A percentile compares a stretch with the other conserved stretches of the same genome.
Conservation (phyloP, 2,113 vertebrate genomes). For the Paramisgurnus dabryanus region DNA sequence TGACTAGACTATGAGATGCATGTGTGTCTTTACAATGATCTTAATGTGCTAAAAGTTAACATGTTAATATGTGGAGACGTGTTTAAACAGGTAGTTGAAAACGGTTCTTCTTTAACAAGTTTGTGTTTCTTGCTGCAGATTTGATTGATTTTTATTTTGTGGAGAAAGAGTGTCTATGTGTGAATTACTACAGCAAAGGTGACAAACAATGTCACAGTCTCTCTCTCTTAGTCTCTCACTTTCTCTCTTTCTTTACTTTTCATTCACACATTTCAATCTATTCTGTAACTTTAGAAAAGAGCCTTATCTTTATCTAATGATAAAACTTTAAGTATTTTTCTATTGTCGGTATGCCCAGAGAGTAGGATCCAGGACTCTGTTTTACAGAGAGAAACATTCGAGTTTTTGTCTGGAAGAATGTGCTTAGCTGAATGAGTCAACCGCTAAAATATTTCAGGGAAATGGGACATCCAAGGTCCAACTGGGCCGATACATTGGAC, state of each 20-base stretch:
- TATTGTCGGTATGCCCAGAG: slow-evolving; percentile 6
- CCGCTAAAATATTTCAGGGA: slow-evolving; percentile 66
- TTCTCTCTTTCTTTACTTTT: background rate
- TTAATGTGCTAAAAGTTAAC: background rate
- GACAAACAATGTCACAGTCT: slow-evolving; percentile 39
- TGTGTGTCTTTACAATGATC: background rate
- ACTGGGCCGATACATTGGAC: slow-evolving; percentile 17
- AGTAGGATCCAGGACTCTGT: background rate
- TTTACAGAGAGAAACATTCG: background rate
- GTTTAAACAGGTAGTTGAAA: background rate
- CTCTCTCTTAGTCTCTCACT: slow-evolving; percentile 27
- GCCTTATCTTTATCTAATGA: background rate
- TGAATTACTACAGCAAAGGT: too few species aligned
- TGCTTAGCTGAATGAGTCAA: slow-evolving; percentile 66
- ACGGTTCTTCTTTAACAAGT: background rate
- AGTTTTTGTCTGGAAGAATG: slow-evolving; percentile 62
- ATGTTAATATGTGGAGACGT: background rate
- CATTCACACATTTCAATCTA: slow-evolving; percentile 40
- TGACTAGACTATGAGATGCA: background rate
- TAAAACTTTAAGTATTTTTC: background rate
- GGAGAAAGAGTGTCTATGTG: slow-evolving; percentile 26
- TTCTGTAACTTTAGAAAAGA: background rate
- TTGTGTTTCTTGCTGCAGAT: slow-evolving; percentile 44
- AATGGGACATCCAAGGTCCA: slow-evolving; percentile 39
- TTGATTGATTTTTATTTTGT: slow-evolving; percentile 26